Conservation (phyloP, 2,797 vertebrate genomes). For the Rhinichthys osculus region DNA sequence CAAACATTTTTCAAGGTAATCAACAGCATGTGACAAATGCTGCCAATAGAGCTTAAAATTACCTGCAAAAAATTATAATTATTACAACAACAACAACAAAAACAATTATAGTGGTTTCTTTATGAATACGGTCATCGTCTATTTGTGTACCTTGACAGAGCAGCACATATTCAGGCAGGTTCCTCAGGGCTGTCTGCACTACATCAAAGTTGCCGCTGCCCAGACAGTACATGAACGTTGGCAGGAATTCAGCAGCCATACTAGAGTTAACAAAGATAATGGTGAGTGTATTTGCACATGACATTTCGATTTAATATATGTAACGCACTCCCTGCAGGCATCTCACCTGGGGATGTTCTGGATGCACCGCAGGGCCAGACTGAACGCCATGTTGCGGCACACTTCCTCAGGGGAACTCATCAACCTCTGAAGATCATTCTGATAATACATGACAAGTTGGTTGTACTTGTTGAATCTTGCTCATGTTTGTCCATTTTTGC, state of each 20-base stretch:
- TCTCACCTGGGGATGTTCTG: slow-evolving; percentile 93
- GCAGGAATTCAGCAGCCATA: slow-evolving; percentile 92
- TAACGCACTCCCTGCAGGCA: neutral
- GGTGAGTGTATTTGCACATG: slow-evolving; percentile 8
- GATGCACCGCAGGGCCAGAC: slow-evolving; percentile 91
- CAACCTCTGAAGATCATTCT: slow-evolving; percentile 95
- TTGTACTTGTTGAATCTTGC: slow-evolving; percentile 30
- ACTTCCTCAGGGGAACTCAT: slow-evolving; percentile 94
- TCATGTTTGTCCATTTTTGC: neutral
- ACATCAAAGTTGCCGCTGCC: slow-evolving; percentile 95
- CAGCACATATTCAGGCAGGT: slow-evolving; percentile 94
- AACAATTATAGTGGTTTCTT: neutral
- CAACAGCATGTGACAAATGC: neutral
- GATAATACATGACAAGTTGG: slow-evolving; percentile 20
- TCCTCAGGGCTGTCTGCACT: slow-evolving; percentile 93
- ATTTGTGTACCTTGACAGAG: slow-evolving; percentile 91
- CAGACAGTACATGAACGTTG: slow-evolving; percentile 97
- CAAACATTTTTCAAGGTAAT: neutral
- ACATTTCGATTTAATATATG: slow-evolving; percentile 2
- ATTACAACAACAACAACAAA: neutral
- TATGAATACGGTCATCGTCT: neutral
- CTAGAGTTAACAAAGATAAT: slow-evolving; percentile 70
- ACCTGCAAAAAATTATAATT: no score
- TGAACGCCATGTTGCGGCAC: slow-evolving; percentile 94
- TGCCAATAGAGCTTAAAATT: no score